These are phyloP conservation scores for Malachius bipustulatus DNA, from an alignment of 2,888 invertebrate species.

Conservation along the genomic window DNA sequence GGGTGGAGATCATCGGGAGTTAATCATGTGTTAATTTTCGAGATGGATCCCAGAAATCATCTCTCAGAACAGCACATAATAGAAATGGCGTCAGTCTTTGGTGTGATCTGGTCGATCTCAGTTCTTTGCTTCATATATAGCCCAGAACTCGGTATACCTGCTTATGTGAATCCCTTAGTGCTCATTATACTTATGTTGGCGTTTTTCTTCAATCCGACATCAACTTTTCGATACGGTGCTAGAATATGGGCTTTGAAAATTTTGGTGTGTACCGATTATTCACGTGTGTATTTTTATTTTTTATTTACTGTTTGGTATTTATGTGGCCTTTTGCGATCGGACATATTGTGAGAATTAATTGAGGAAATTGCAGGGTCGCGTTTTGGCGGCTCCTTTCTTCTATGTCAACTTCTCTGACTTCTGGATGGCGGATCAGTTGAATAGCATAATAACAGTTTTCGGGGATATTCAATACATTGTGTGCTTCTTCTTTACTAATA, in stretches of 20 bases:
- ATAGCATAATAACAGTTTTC: slow-evolving; percentile 80
- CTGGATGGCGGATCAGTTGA: slow-evolving; percentile 97
- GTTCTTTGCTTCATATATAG: slow-evolving; percentile 74
- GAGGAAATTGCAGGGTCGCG: slow-evolving; percentile 54
- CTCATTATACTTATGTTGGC: slow-evolving; percentile 69
- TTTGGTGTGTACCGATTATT: slow-evolving; percentile 51
- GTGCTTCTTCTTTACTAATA: slow-evolving; percentile 80
- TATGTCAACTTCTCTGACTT: slow-evolving; percentile 95
- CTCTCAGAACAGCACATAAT: slow-evolving; percentile 88
- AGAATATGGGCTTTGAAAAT: slow-evolving; percentile 88
- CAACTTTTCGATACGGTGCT: slow-evolving; percentile 83
- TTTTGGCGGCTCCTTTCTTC: slow-evolving; percentile 82
- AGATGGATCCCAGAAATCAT: slow-evolving; percentile 90
- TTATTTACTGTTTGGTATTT: slow-evolving; percentile 7
- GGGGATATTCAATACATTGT: slow-evolving; percentile 89
- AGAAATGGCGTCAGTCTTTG: slow-evolving; percentile 86
- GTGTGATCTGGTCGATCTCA: slow-evolving; percentile 88
- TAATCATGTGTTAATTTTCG: slow-evolving; percentile 95
- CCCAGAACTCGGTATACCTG: slow-evolving; percentile 74
- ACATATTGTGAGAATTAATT: too few species aligned
- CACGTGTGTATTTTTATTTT: slow-evolving; percentile 14
- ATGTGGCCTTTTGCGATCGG: too few species aligned
- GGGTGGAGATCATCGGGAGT: slow-evolving; percentile 97
- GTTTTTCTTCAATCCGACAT: slow-evolving; percentile 86
- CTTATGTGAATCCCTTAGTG: slow-evolving; percentile 83